Evolutionary conservation across 2,888 invertebrate genomes (phyloP), one percentile per base, ranked within the genome.

Genomic region (Coelinius sp.): DNA sequence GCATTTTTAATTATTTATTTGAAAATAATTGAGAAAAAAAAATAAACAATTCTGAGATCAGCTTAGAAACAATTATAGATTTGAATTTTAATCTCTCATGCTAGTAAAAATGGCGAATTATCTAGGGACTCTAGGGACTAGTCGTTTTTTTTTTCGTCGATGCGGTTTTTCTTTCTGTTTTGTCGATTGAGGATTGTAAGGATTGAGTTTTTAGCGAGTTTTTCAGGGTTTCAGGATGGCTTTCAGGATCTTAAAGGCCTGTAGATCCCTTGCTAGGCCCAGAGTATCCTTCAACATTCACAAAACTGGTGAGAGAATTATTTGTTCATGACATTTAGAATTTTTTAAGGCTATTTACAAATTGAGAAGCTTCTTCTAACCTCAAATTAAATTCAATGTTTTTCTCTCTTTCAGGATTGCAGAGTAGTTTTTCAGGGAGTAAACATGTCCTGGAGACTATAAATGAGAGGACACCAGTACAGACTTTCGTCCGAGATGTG

Each of bases 151-250:
- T n/a, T n/a, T n/a, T n/a, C n/a, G n/a, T n/a, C n/a, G n/a, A n/a
- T n/a, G n/a, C n/a, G n/a, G n/a, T n/a, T n/a, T n/a, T n/a, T n/a
- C n/a, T n/a, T n/a, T n/a, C n/a, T n/a, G n/a, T n/a, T n/a, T n/a
- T n/a, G n/a, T n/a, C n/a, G n/a, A n/a, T n/a, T n/a, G n/a, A n/a
- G n/a, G n/a, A n/a, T n/a, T n/a, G n/a, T n/a, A n/a, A n/a, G n/a
- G n/a, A n/a, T n/a, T n/a, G n/a, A n/a, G n/a, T n/a, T n/a, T n/a
- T n/a, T n/a, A n/a, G n/a, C n/a, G n/a, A n/a, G n/a, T n/a, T 49
- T 8, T 59, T 35, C 20, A 35, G 20, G 12, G 59, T 46, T 69
- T 20, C 70, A 76, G 69, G 76, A 85, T 85, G 85, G 80, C 84
- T 22, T 77, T 66, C 66, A 75, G 76, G 38, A 67, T 84, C 31